phyloP scores from a whole-genome alignment of 2,888 invertebrate genomes.

The Agriotes lineatus region DNA sequence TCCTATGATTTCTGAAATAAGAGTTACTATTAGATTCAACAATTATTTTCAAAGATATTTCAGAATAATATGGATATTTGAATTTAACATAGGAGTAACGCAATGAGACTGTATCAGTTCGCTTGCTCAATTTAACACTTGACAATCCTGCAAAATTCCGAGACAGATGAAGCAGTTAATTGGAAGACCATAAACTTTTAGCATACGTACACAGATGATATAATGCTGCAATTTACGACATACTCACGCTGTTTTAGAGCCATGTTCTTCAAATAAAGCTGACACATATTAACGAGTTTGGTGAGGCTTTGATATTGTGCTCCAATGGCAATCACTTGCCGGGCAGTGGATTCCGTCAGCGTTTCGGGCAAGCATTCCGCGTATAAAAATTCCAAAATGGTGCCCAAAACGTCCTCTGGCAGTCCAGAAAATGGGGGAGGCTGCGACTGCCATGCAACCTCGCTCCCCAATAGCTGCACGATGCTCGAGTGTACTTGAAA shows the following conservation, averaged over 20 bases:
- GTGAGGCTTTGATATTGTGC: slow-evolving; percentile 70
- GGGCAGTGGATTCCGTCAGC: slow-evolving; percentile 71
- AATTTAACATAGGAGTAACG: no score
- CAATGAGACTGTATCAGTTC: no score
- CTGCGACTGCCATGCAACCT: slow-evolving; percentile 69
- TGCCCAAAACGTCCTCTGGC: slow-evolving; percentile 72
- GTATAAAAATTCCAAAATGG: slow-evolving; percentile 75
- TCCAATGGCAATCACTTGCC: slow-evolving; percentile 69
- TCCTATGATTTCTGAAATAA: slow-evolving; percentile 71
- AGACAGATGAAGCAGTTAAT: no score
- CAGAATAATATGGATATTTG: no score
- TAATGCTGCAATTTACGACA: not conserved
- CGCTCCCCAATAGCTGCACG: slow-evolving; percentile 70
- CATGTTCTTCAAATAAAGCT: slow-evolving; percentile 73
- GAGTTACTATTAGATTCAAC: not conserved
- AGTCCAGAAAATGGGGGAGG: slow-evolving; percentile 71
- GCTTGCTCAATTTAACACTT: no score
- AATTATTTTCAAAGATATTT: not conserved
- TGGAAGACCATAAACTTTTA: no score
- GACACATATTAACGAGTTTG: slow-evolving; percentile 71
- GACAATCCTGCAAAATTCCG: no score
- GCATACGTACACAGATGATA: no score
- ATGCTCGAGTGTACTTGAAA: slow-evolving; percentile 72
- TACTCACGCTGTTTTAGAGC: slow-evolving; percentile 74
- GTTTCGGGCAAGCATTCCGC: slow-evolving; percentile 74